Conservation (phyloP, 2,888 invertebrate species). For the Holacanthella duospinosa region DNA sequence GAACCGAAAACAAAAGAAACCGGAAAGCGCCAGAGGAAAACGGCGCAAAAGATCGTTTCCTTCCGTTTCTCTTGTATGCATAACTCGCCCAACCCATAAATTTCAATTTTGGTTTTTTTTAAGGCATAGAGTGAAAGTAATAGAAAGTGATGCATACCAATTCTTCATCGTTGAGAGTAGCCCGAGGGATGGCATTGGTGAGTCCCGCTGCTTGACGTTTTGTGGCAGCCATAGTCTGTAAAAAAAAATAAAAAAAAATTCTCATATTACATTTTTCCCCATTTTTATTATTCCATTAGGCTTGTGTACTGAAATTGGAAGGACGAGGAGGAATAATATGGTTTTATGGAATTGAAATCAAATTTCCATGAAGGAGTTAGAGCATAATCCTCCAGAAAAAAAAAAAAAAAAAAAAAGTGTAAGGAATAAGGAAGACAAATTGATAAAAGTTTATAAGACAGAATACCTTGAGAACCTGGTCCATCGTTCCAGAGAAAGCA, state of each 20-base stretch:
- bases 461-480: slow-evolving; percentile 48
- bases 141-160: slow-evolving; percentile 60
- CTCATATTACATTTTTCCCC: not conserved
- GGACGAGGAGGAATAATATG: not conserved
- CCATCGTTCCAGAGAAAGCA: slow-evolving; percentile 7
- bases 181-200: slow-evolving; percentile 91
- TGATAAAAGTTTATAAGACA: slow-evolving; percentile 24
- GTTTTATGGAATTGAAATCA: slow-evolving; percentile 4
- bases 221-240: slow-evolving; percentile 96
- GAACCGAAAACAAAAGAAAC: not conserved
- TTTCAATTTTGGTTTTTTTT: not conserved
- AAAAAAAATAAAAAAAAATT: slow-evolving; percentile 19
- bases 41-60: not conserved
- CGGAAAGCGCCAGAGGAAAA: not conserved
- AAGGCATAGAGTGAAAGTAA: not conserved
- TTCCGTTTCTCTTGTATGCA: not conserved
- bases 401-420: not conserved
- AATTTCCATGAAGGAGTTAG: slow-evolving; percentile 3
- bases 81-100: too few species aligned
- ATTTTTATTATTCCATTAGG: not conserved
- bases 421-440: slow-evolving; percentile 5
- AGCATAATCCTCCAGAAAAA: not conserved
- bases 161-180: slow-evolving; percentile 97
- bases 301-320: not conserved
- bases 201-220: slow-evolving; percentile 87